These are phyloP conservation scores for Cydia splendana DNA, from an alignment of 1,140 invertebrate genomes.

Conservation along the genomic window DNA sequence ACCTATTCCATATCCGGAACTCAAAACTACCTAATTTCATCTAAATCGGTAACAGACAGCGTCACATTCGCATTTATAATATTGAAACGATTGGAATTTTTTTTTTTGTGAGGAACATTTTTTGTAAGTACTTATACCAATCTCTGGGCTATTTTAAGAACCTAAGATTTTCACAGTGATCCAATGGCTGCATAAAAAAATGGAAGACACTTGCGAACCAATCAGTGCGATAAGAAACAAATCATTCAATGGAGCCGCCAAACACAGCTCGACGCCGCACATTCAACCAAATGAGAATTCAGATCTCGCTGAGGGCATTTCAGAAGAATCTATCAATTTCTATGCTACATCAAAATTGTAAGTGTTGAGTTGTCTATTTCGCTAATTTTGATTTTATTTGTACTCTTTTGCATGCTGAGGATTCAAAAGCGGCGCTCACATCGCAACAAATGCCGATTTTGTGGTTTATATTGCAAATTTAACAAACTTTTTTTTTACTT, in stretches of 20 bases:
- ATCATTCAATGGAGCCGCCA: constrained; percentile 44
- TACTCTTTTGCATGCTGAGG: not conserved
- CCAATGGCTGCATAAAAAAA: constrained; percentile 78
- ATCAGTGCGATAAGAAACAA: constrained; percentile 39
- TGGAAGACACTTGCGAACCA: constrained; percentile 54
- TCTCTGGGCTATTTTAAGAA: too few species aligned
- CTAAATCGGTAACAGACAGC: too few species aligned
- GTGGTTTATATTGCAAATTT: not conserved
- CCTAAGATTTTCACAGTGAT: constrained; percentile 55
- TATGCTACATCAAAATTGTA: constrained; percentile 72
- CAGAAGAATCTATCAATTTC: constrained; percentile 71
- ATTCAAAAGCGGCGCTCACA: not conserved
- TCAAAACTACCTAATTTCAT: too few species aligned
- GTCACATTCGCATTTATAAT: too few species aligned
- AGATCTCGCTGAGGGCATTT: constrained; percentile 49
- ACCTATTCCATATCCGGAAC: too few species aligned
- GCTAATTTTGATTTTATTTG: not conserved
- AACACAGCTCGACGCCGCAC: constrained; percentile 69
- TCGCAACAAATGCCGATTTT: not conserved
- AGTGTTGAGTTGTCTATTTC: constrained; percentile 29
- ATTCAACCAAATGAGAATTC: constrained; percentile 51
- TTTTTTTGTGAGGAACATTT: too few species aligned
- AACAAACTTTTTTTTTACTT: constrained; percentile 17
- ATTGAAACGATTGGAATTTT: too few species aligned
- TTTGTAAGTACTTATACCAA: too few species aligned